Base-by-base conservation (phyloP, 2,797 vertebrate genomes). In the Amniataba percoides region DNA sequence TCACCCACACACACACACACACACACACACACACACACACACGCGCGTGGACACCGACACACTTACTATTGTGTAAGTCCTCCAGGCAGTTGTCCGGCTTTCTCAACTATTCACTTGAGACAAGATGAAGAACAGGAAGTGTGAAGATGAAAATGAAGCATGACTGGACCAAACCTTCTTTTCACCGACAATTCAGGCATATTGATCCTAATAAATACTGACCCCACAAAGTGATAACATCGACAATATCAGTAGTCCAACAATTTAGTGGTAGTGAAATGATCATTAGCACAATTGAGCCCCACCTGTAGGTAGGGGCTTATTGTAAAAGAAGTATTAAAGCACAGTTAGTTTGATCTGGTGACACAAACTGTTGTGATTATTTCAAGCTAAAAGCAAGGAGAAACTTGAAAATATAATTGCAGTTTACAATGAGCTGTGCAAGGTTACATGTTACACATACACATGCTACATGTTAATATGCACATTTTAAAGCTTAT, bases 51-150 rank as follows among this genome's bases (percentile, higher is more conserved):
- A 74, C 63, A 74, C 65, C 74, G 53, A 77, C 70, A 75, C 71
- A 71, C 58, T 51, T 75, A 76, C 66, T 45, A 79, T 86, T 93
- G 88, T 84, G 51, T 83, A 87, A 89, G 74, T 89, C 62, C 65
- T 85, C 70, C 58, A 78, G 88, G 89, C 82, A 77, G 63, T 51
- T 74, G 27, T 85, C 74, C 86, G 87, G 75, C 74, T 63, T 81
- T 88, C 69, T 83, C 27, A 71, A 71, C 76, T 71, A 51, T 36
- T 71, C 36, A 4, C 12, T 55, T 49, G 58, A 61, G 49, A 71
- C 53, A 77, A 77, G 67, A 64, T 4, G 19, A 62, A 67, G 34
- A 75, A 88, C 63, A 80, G 40, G 64, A 77, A 75, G 48, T 2
- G n/a, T n/a, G 15, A 27, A 74, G 21, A 76, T 72, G 51, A 53